Conservation (phyloP, 2,888 invertebrate species). For the Campoplex nolae region DNA sequence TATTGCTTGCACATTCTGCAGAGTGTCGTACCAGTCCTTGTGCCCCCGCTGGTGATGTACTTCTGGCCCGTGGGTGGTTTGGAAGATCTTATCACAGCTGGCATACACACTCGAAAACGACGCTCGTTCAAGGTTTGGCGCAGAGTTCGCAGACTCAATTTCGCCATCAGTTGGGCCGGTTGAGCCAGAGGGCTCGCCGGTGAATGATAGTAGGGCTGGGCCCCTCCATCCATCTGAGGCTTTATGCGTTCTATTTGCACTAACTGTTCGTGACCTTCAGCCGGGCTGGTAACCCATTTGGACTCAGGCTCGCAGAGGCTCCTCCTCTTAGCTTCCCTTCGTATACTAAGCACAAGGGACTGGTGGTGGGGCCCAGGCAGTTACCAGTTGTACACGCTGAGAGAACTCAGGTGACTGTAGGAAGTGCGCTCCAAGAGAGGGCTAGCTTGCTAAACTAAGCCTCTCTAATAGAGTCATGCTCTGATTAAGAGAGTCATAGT, state of each 20-base stretch:
- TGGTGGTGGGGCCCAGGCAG: no score
- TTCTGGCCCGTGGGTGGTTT: constrained; percentile 19
- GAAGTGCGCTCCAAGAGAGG: no score
- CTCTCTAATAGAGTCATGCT: no score
- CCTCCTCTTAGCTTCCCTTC: no score
- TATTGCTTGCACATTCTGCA: neutral
- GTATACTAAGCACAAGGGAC: no score
- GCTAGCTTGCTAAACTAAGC: no score
- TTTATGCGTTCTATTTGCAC: neutral
- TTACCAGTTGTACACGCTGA: no score
- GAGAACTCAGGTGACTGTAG: no score
- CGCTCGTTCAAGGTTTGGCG: neutral
- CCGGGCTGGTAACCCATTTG: no score
- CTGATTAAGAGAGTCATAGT: no score
- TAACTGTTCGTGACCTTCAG: neutral
- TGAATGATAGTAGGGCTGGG: neutral
- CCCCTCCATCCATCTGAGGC: neutral
- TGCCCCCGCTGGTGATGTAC: constrained; percentile 35
- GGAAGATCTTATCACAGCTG: constrained; percentile 1
- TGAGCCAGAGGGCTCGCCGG: constrained; percentile 1
- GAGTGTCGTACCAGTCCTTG: constrained; percentile 41
- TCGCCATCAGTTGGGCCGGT: neutral
- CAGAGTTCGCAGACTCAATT: neutral
- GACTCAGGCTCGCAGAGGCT: no score
- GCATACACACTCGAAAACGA: neutral